Conservation (phyloP, 1,140 invertebrate genomes). For the Philopotamus ludificatus region DNA sequence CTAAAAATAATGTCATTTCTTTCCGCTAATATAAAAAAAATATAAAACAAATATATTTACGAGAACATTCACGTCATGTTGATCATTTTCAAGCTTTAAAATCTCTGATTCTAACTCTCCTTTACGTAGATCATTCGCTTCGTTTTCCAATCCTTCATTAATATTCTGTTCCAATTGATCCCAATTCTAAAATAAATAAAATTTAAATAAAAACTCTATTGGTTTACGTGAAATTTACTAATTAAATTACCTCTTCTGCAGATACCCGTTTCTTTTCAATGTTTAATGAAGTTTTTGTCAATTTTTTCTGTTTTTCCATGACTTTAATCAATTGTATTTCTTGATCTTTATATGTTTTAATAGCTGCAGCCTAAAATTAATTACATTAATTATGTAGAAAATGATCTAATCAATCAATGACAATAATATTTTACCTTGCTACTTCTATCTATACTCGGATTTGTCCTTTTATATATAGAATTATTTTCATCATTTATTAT, state of each 20-base stretch:
- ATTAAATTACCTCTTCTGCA: conserved; percentile 48
- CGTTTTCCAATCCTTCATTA: conserved; percentile 51
- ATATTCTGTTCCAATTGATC: conserved; percentile 47
- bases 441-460: conserved; percentile 52
- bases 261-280: conserved; percentile 57
- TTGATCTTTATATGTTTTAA: conserved; percentile 54
- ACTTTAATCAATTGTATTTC: conserved; percentile 52
- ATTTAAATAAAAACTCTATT: conserved; percentile 4
- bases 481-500: conserved; percentile 13
- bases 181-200: conserved; percentile 47
- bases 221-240: conserved; percentile 33
- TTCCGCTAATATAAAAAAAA: neutral
- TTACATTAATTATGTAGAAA: conserved; percentile 4
- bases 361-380: conserved; percentile 48
- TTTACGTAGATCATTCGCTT: conserved; percentile 54
- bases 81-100: conserved; percentile 60
- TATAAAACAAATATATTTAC: neutral
- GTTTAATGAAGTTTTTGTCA: conserved; percentile 58
- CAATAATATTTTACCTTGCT: conserved; percentile 50
- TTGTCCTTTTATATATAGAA: conserved; percentile 14
- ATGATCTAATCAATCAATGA: neutral
- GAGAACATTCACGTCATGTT: conserved; percentile 56
- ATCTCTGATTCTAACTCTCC: conserved; percentile 59
- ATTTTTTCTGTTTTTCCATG: conserved; percentile 57
- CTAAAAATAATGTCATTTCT: too few species aligned